phyloP scores from a whole-genome alignment of 2,797 vertebrate genomes.

The Scolopax bukidnonensis region DNA sequence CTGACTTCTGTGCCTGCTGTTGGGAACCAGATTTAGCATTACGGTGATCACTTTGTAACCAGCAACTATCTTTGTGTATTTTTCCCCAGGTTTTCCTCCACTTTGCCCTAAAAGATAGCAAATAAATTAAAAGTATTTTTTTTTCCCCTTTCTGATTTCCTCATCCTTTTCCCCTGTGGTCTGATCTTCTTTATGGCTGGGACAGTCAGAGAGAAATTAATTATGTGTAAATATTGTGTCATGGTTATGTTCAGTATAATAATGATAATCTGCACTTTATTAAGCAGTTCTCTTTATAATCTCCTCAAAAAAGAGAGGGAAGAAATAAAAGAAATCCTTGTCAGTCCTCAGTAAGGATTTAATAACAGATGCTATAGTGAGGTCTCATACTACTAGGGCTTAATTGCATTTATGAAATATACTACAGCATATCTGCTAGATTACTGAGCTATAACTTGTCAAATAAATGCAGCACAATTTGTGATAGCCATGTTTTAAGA shows the following conservation, averaged over 20 bases:
- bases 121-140: neutral
- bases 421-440: neutral
- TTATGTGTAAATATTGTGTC: neutral
- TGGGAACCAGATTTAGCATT: neutral
- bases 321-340: neutral
- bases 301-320: neutral
- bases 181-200: neutral
- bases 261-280: neutral
- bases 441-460: neutral
- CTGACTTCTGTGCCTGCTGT: neutral
- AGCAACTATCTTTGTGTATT: neutral
- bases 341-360: neutral
- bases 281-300: neutral
- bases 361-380: neutral
- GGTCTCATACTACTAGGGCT: neutral
- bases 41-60: neutral
- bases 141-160: neutral
- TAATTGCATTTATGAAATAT: neutral
- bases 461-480: neutral
- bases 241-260: neutral
- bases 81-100: neutral
- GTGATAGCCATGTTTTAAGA: neutral
- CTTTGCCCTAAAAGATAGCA: neutral
- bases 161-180: neutral
- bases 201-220: neutral